phyloP scores from a whole-genome alignment of 2,113 vertebrate genomes.

The Centropus bengalensis region DNA sequence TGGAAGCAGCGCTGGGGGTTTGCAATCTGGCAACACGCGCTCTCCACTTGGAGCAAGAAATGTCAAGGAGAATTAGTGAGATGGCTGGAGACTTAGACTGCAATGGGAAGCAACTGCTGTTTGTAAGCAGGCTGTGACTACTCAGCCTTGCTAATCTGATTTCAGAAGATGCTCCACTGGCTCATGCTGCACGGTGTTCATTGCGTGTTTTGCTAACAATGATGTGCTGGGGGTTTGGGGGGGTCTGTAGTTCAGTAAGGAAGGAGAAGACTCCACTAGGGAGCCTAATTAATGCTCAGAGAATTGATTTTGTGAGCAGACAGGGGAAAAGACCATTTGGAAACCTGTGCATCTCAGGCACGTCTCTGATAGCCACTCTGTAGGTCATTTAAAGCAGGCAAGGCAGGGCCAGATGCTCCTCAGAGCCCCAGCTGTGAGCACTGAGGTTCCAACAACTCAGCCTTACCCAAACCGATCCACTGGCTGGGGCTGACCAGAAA shows the following conservation, averaged over 20 bases:
- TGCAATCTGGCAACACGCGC: accelerated
- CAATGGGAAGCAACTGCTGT: neutral
- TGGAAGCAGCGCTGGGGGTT: neutral
- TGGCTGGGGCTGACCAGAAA: neutral
- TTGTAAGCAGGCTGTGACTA: neutral
- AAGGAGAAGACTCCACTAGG: neutral
- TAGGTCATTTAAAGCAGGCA: neutral
- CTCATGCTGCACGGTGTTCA: neutral
- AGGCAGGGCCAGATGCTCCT: neutral
- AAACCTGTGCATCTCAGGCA: neutral
- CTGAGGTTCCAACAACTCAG: neutral
- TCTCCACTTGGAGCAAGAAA: neutral
- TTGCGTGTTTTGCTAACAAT: neutral
- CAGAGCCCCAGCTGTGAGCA: neutral
- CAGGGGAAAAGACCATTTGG: neutral
- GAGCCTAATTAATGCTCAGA: neutral
- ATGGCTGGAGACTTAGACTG: neutral
- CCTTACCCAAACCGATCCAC: neutral
- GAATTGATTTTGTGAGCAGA: neutral
- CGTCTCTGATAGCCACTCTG: neutral
- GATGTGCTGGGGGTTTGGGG: neutral
- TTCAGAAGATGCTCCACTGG: neutral
- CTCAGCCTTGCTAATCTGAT: slow-evolving; percentile 13
- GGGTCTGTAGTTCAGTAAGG: neutral
- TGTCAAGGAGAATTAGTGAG: neutral